A percentile compares a stretch with the other conserved stretches of the same genome.
Conservation (phyloP, 2,113 vertebrate species). For the Boulengeromyrus knoepffleri region DNA sequence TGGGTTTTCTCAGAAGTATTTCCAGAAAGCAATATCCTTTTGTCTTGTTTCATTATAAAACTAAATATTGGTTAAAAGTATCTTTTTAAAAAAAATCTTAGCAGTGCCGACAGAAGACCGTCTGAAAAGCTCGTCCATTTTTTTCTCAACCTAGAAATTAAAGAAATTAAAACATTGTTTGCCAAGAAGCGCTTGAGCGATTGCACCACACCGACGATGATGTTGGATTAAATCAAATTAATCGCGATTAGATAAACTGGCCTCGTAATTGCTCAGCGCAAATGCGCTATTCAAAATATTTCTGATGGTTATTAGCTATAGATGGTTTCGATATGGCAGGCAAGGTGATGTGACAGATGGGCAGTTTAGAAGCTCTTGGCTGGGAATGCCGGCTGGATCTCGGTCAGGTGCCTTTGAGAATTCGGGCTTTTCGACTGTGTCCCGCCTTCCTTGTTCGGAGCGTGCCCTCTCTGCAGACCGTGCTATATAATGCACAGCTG, state of each 20-base stretch:
- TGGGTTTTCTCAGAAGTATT: not conserved
- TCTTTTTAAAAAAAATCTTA: not conserved
- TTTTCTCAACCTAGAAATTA: not conserved
- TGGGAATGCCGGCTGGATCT: not conserved
- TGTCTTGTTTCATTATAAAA: not conserved
- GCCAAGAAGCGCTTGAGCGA: not conserved
- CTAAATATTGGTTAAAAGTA: not conserved
- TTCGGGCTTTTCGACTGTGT: not conserved
- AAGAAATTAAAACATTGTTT: not conserved
- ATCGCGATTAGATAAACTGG: not conserved
- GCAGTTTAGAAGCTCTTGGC: not conserved
- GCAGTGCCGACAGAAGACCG: not conserved
- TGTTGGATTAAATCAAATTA: not conserved
- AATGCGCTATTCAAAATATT: constrained; percentile 5
- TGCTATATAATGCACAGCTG: not conserved
- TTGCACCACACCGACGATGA: not conserved
- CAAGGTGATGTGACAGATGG: not conserved
- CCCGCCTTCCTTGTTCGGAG: not conserved
- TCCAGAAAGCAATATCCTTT: not conserved
- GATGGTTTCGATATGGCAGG: not conserved
- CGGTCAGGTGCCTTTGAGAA: not conserved
- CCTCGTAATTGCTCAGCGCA: not conserved
- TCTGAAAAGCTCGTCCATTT: not conserved
- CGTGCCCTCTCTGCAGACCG: not conserved
- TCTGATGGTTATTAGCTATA: not conserved